phyloP scores from a whole-genome alignment of 2,888 invertebrate species.

The Adela reaumurella region DNA sequence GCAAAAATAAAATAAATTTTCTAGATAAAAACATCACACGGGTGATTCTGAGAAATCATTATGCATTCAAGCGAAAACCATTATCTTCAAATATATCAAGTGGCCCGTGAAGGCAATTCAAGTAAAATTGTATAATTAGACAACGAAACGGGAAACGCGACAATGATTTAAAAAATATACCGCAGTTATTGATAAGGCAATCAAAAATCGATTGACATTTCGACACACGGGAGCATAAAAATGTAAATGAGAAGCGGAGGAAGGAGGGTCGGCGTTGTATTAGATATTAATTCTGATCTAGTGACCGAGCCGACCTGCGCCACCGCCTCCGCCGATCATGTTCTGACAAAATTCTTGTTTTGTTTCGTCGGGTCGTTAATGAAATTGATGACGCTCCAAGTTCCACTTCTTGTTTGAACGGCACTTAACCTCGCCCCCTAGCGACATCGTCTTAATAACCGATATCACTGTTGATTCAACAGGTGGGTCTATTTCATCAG shows the following conservation, averaged over 20 bases:
- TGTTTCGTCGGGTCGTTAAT: not conserved
- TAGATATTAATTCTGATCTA: constrained; percentile 8
- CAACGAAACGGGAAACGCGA: not conserved
- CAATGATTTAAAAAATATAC: not conserved
- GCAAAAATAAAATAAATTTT: not conserved
- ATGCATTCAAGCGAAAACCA: constrained; percentile 6
- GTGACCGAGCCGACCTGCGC: constrained; percentile 1
- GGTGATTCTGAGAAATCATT: constrained; percentile 15
- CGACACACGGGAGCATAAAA: constrained; percentile 20
- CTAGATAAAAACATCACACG: not conserved
- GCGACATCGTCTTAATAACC: too few relatives aligned
- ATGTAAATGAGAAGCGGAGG: constrained; percentile 17
- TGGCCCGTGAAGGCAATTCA: not conserved
- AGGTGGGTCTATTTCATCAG: too few relatives aligned
- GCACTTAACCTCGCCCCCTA: not conserved
- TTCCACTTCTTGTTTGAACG: not conserved
- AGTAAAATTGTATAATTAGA: not conserved
- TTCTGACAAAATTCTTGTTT: not conserved
- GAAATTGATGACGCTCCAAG: not conserved
- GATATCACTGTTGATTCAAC: too few relatives aligned
- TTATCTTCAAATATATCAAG: constrained; percentile 1
- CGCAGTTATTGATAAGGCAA: constrained; percentile 17
- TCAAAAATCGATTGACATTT: constrained; percentile 18
- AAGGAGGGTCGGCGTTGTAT: constrained; percentile 21
- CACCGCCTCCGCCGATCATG: not conserved